These are phyloP conservation scores for Cremastobaeus sp. DNA, from an alignment of 2,888 invertebrate genomes.

Conservation along the genomic window DNA sequence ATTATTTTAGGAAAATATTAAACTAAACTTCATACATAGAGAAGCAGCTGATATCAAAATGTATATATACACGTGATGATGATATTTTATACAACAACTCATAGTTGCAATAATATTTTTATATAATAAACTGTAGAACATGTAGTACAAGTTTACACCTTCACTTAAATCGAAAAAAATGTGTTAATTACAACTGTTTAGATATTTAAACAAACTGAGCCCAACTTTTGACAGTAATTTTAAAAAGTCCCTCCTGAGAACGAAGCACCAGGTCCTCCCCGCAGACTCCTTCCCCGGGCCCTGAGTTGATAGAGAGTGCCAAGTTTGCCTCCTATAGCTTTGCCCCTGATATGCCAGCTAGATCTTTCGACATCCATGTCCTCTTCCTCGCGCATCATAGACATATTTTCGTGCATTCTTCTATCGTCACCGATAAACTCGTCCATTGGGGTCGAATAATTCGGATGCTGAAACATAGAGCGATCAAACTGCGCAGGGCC, in stretches of 20 bases:
- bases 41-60: no score
- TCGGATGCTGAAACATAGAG: constrained; percentile 10
- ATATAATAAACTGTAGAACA: no score
- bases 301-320: constrained; percentile 64
- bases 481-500: constrained; percentile 6
- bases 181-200: no score
- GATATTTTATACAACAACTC: no score
- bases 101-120: no score
- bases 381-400: constrained; percentile 24
- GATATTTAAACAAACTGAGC: no score
- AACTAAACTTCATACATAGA: no score
- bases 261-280: constrained; percentile 63
- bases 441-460: constrained; percentile 8
- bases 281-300: constrained; percentile 64
- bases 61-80: no score
- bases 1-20: no score
- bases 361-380: constrained; percentile 46
- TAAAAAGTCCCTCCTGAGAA: constrained; percentile 17
- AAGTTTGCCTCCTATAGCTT: constrained; percentile 62
- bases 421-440: constrained; percentile 32
- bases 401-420: constrained; percentile 20
- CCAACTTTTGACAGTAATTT: no score
- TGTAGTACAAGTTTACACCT: no score
- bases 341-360: constrained; percentile 68
- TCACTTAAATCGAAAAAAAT: no score